phyloP scores from a whole-genome alignment of 1,140 invertebrate species.

The Eurosta solidaginis region DNA sequence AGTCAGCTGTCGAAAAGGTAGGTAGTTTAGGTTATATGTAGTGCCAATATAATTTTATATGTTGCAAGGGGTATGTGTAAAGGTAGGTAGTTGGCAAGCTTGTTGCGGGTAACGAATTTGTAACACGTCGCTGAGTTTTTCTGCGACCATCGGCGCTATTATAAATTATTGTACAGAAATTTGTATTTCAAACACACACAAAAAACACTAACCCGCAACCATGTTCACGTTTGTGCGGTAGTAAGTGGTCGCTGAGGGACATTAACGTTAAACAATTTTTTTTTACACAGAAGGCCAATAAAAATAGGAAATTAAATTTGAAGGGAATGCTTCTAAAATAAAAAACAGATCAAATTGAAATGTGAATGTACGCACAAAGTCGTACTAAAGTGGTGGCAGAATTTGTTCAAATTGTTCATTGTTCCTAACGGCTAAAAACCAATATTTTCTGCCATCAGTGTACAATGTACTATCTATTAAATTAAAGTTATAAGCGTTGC shows the following conservation, averaged over 20 bases:
- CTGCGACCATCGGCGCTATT: neutral
- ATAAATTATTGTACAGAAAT: conserved; percentile 15
- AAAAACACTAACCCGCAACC: neutral
- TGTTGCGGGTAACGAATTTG: neutral
- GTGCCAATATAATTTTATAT: neutral
- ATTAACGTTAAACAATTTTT: conserved; percentile 22
- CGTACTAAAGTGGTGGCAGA: neutral
- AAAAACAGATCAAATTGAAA: neutral
- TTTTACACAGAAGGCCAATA: conserved; percentile 3
- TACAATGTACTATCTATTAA: too few species aligned
- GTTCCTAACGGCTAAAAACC: too few species aligned
- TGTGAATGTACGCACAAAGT: neutral
- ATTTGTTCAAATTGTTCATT: neutral
- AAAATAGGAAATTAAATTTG: conserved; percentile 11
- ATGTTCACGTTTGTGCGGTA: neutral
- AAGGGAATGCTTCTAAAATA: neutral
- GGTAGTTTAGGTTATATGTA: neutral
- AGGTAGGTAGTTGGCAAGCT: neutral
- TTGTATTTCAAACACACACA: neutral
- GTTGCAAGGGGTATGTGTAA: too few species aligned
- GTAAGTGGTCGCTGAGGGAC: neutral
- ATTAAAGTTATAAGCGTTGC: too few species aligned
- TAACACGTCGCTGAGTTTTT: conserved; percentile 6
- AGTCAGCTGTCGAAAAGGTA: conserved; percentile 18
- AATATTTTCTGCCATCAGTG: too few species aligned